phyloP scores from a whole-genome alignment of 2,888 invertebrate species.

The Germaria angustata region DNA sequence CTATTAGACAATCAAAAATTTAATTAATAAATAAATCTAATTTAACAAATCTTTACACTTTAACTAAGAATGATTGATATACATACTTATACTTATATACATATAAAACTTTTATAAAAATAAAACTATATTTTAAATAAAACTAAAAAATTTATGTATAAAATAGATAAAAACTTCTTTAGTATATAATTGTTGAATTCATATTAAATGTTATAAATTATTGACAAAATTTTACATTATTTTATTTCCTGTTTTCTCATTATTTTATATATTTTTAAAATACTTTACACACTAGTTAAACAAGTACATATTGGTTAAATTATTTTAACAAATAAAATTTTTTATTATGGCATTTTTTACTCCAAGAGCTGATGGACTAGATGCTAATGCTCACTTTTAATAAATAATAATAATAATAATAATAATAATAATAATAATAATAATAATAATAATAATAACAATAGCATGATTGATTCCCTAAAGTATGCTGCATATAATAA shows the following conservation, averaged over 20 bases:
- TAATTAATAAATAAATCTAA: slow-evolving; percentile 8
- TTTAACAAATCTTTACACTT: slow-evolving; percentile 34
- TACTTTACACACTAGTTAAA: no score
- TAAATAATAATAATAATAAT: no score
- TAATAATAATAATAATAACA: no score
- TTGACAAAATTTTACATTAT: slow-evolving; percentile 7
- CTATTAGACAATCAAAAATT: slow-evolving; percentile 52
- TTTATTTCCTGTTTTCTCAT: not conserved
- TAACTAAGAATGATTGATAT: slow-evolving; percentile 17
- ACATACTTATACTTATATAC: no score
- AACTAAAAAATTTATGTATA: slow-evolving; percentile 14
- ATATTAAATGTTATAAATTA: slow-evolving; percentile 34
- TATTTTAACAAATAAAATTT: no score
- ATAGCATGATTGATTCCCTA: not conserved
- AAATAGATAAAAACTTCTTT: slow-evolving; percentile 7
- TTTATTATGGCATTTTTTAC: not conserved
- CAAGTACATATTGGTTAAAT: no score
- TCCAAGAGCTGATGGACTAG: not conserved
- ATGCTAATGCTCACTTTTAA: no score
- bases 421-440: no score
- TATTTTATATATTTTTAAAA: not conserved
- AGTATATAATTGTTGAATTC: slow-evolving; percentile 30
- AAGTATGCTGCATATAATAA: not conserved
- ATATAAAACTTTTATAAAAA: slow-evolving; percentile 4
- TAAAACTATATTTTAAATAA: slow-evolving; percentile 25